Conservation (phyloP, 2,888 invertebrate species). For the Cheilosia impressa region DNA sequence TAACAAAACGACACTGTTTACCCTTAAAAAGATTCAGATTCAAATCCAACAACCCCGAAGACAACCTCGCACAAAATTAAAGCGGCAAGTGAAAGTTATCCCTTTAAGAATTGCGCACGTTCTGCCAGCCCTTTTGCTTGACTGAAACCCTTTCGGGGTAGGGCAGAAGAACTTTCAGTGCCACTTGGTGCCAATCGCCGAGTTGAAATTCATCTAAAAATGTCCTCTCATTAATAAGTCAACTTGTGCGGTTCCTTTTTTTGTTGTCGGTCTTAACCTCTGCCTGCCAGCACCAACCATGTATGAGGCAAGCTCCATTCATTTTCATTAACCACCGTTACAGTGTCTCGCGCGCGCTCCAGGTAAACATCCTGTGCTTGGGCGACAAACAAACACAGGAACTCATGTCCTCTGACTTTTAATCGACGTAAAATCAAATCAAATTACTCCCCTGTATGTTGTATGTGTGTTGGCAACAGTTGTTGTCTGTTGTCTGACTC, state of each 20-base stretch:
- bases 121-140: slow-evolving; percentile 10
- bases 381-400: slow-evolving; percentile 67
- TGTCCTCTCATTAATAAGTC: slow-evolving; percentile 75
- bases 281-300: slow-evolving; percentile 6
- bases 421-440: slow-evolving; percentile 75
- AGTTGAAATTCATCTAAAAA: slow-evolving; percentile 75
- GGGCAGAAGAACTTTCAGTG: slow-evolving; percentile 57
- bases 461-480: slow-evolving; percentile 59
- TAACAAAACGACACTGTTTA: slow-evolving; percentile 4
- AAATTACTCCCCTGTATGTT: slow-evolving; percentile 60
- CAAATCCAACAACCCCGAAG: background rate
- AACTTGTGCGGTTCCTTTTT: slow-evolving; percentile 41
- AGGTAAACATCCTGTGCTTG: slow-evolving; percentile 69
- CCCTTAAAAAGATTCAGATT: background rate
- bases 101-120: slow-evolving; percentile 51
- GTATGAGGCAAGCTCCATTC: slow-evolving; percentile 55
- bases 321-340: slow-evolving; percentile 71
- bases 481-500: slow-evolving; percentile 43
- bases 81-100: slow-evolving; percentile 36
- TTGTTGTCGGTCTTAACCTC: slow-evolving; percentile 27
- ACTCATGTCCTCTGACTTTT: slow-evolving; percentile 72
- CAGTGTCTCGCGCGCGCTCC: slow-evolving; percentile 50
- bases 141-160: slow-evolving; percentile 36
- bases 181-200: slow-evolving; percentile 66
- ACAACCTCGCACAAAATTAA: slow-evolving; percentile 45